Evolutionary conservation across 2,113 vertebrate genomes (phyloP).

Genomic region (Heteronetta atricapilla): DNA sequence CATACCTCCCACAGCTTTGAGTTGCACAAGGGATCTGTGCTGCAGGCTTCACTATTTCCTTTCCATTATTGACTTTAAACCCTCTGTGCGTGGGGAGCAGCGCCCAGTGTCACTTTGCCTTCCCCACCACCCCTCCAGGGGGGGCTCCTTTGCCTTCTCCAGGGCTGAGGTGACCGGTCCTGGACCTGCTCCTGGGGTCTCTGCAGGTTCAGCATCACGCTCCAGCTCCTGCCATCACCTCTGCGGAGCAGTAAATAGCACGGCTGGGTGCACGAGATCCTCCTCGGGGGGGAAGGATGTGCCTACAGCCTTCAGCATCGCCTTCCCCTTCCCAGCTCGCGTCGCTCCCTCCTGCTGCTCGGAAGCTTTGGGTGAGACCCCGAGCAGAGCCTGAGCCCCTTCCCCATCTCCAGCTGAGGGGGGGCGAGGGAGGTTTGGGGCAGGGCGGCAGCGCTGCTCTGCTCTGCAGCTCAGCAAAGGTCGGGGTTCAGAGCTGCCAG

Average conservation of each 20-base stretch:
- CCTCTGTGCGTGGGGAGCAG: not conserved
- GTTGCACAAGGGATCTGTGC: not conserved
- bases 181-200: not conserved
- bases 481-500: not conserved
- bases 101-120: not conserved
- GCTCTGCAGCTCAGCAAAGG: not conserved
- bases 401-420: not conserved
- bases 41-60: not conserved
- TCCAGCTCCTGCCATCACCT: not conserved
- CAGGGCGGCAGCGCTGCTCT: not conserved
- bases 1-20: not conserved
- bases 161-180: not conserved
- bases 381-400: not conserved
- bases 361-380: not conserved
- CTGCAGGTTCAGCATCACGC: accelerated
- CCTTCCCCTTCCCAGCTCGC: not conserved
- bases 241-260: not conserved
- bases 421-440: not conserved
- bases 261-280: not conserved
- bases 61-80: not conserved
- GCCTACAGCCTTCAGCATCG: not conserved
- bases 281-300: not conserved
- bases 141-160: accelerated
- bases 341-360: not conserved
- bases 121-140: not conserved